phyloP scores from a whole-genome alignment of 2,113 vertebrate species.

The Chloroceryle aenea region DNA sequence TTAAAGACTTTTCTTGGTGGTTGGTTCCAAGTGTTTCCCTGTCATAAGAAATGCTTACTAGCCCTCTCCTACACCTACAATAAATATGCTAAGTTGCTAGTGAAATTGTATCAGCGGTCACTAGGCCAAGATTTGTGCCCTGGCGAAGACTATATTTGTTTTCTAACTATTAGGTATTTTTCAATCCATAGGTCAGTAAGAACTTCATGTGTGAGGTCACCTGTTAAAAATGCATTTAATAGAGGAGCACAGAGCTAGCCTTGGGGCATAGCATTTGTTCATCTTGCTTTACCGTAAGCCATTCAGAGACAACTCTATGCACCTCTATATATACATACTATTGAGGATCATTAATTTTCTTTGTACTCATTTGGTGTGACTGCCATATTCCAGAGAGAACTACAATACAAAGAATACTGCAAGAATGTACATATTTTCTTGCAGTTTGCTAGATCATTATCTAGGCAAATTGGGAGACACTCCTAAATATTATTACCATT shows the following conservation, averaged over 20 bases:
- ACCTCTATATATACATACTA: not conserved
- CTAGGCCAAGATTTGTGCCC: not conserved
- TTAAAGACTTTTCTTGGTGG: not conserved
- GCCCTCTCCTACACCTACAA: not conserved
- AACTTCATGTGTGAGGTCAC: not conserved
- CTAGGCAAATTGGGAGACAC: not conserved
- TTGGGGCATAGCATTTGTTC: not conserved
- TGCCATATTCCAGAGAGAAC: accelerated
- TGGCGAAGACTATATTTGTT: not conserved
- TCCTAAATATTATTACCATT: not conserved
- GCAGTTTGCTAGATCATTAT: not conserved
- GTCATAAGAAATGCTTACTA: not conserved
- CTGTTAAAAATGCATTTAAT: not conserved
- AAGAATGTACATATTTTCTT: not conserved
- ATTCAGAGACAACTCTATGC: not conserved
- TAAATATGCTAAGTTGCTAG: not conserved
- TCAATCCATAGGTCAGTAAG: not conserved
- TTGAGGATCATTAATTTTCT: not conserved
- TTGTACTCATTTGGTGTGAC: not conserved
- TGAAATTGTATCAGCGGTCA: not conserved
- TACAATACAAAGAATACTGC: accelerated
- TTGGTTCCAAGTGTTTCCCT: not conserved
- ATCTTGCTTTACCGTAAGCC: not conserved
- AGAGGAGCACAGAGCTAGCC: not conserved
- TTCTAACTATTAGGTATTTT: not conserved